These are phyloP conservation scores for Rhinoderma darwinii DNA, from an alignment of 2,113 vertebrate genomes.

Conservation along the genomic window DNA sequence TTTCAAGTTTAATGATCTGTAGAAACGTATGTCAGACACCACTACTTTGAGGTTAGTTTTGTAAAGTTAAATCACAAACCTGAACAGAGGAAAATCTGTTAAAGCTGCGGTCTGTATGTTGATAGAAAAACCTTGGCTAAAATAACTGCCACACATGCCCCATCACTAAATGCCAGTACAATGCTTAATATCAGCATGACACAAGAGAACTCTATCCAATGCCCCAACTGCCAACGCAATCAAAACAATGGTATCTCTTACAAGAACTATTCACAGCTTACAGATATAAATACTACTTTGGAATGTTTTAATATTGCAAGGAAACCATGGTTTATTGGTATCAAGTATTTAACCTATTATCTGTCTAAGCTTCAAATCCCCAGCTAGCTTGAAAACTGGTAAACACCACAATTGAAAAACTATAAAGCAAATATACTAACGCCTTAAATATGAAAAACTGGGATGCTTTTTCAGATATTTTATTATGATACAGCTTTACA, in stretches of 20 bases:
- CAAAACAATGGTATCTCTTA: not conserved
- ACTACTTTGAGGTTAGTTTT: slow-evolving; percentile 49
- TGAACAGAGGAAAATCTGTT: slow-evolving; percentile 49
- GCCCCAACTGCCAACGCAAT: not conserved
- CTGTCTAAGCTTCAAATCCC: not conserved
- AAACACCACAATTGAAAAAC: not conserved
- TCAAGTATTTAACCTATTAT: not conserved
- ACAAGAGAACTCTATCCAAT: not conserved
- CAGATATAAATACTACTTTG: not conserved
- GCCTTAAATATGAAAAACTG: not conserved
- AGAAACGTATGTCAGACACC: slow-evolving; percentile 56
- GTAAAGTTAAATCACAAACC: slow-evolving; percentile 57
- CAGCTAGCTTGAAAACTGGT: not conserved
- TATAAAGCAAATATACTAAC: not conserved
- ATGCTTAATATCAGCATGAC: slow-evolving; percentile 2
- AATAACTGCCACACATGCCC: not conserved
- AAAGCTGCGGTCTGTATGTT: slow-evolving; percentile 20
- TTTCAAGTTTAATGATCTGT: slow-evolving; percentile 56
- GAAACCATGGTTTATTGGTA: slow-evolving; percentile 1
- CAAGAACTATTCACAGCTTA: not conserved
- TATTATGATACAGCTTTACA: not conserved
- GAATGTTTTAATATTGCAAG: not conserved
- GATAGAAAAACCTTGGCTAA: slow-evolving; percentile 26
- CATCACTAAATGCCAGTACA: slow-evolving; percentile 59
- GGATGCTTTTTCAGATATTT: not conserved